Evolutionary conservation across 2,888 invertebrate species (phyloP).

Genomic region (Drosophila helvetica): DNA sequence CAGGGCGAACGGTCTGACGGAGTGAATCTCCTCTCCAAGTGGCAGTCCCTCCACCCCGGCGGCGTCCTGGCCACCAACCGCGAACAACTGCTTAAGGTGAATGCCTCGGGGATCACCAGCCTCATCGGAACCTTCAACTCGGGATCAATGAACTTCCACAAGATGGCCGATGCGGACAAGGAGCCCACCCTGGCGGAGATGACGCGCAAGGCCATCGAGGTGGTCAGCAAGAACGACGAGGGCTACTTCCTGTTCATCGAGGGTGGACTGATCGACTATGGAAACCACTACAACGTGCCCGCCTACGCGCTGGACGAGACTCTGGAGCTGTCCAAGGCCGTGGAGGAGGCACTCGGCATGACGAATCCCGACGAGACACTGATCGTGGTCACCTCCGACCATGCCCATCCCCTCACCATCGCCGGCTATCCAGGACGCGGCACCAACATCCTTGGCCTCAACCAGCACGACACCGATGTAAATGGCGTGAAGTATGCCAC

Average conservation of each 20-base stretch:
- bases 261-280: slow-evolving; percentile 85
- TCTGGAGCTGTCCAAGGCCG: slow-evolving; percentile 89
- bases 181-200: slow-evolving; percentile 88
- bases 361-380: slow-evolving; percentile 89
- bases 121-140: slow-evolving; percentile 86
- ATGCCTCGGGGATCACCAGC: slow-evolving; percentile 84
- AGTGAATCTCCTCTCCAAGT: slow-evolving; percentile 87
- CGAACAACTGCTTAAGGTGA: slow-evolving; percentile 77
- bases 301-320: slow-evolving; percentile 91
- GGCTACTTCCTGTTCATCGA: slow-evolving; percentile 91
- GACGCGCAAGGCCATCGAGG: slow-evolving; percentile 87
- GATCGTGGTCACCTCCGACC: slow-evolving; percentile 92
- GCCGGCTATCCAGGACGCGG: slow-evolving; percentile 88
- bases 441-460: slow-evolving; percentile 85
- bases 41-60: slow-evolving; percentile 84
- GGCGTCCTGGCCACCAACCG: slow-evolving; percentile 79
- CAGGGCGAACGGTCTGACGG: slow-evolving; percentile 86
- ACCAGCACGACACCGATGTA: slow-evolving; percentile 84
- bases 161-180: slow-evolving; percentile 82
- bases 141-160: slow-evolving; percentile 86
- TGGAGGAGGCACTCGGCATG: slow-evolving; percentile 86
- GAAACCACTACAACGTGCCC: slow-evolving; percentile 87
- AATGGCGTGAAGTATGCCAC: slow-evolving; percentile 88
- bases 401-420: slow-evolving; percentile 90
- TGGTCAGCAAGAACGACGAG: slow-evolving; percentile 85